Conservation (phyloP, 92 coral and sea anemone genomes). For the Paragorgia papillata region DNA sequence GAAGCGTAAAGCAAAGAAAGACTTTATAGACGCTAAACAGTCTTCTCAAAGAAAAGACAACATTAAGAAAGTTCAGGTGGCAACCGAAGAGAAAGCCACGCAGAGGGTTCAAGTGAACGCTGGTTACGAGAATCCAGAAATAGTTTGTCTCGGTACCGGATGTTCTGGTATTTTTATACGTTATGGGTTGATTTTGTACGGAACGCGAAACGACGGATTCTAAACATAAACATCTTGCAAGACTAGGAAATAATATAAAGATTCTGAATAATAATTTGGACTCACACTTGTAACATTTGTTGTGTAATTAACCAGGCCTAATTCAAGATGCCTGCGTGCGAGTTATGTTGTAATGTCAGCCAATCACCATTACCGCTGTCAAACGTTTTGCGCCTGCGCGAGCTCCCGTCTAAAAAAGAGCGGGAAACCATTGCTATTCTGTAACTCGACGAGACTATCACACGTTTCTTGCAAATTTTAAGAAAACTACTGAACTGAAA, state of each 20-base stretch:
- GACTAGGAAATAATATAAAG: background rate
- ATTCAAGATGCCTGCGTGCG: too few relatives aligned
- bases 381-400: too few relatives aligned
- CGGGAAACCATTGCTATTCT: too few relatives aligned
- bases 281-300: too few relatives aligned
- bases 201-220: slow-evolving; percentile 54
- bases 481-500: too few relatives aligned
- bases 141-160: slow-evolving; percentile 76
- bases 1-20: background rate
- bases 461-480: too few relatives aligned
- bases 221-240: background rate
- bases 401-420: too few relatives aligned
- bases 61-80: slow-evolving; percentile 91
- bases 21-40: background rate
- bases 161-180: slow-evolving; percentile 88
- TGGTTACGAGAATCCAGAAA: slow-evolving; percentile 96
- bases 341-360: too few relatives aligned
- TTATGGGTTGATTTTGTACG: slow-evolving; percentile 84
- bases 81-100: slow-evolving; percentile 84
- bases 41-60: slow-evolving; percentile 39
- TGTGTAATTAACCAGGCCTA: too few relatives aligned
- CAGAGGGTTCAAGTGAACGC: slow-evolving; percentile 98
- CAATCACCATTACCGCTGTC: too few relatives aligned
- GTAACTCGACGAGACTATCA: too few relatives aligned
- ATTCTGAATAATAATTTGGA: too few relatives aligned